A percentile compares a stretch with the other conserved stretches of the same genome.
These are phyloP conservation scores for Trissolcus brochymenae DNA, from an alignment of 2,888 invertebrate species.

Conservation along the genomic window DNA sequence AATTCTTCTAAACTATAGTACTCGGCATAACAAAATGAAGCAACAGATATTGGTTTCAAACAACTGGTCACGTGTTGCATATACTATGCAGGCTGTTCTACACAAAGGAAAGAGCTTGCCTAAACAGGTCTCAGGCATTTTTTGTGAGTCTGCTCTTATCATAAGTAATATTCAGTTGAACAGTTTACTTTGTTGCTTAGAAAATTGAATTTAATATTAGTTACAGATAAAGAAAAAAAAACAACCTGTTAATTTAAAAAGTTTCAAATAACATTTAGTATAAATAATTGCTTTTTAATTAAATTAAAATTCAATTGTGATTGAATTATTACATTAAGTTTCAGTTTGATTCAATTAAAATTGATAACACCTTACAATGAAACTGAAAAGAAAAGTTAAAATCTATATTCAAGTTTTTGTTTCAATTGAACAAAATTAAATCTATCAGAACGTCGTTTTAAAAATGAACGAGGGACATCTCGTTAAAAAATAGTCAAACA, in stretches of 20 bases:
- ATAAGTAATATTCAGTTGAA: neutral
- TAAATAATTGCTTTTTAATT: neutral
- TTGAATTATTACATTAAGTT: neutral
- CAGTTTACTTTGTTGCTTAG: neutral
- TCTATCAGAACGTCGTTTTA: too few species aligned
- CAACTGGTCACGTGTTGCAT: conserved; percentile 15
- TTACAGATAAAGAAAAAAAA: too few species aligned
- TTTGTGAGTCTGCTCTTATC: conserved; percentile 13
- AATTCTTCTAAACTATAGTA: neutral
- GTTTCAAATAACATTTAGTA: neutral
- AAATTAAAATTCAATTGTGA: too few species aligned
- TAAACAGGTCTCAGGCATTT: conserved; percentile 18
- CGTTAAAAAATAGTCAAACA: conserved; percentile 13
- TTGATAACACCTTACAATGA: too few species aligned
- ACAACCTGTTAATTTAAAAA: too few species aligned
- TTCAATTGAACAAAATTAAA: too few species aligned
- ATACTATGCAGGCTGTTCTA: conserved; percentile 9
- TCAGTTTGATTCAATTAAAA: too few species aligned
- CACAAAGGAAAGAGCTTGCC: conserved; percentile 20
- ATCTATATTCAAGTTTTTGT: neutral
- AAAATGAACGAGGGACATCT: too few species aligned
- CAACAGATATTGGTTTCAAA: conserved; percentile 13
- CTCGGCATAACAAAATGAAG: neutral
- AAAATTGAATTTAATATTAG: too few species aligned
- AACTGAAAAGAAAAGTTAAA: neutral